Evolutionary conservation across 37 sponge, comb jelly and placozoan genomes (phyloP).

Genomic region (Beroe forskalii): DNA sequence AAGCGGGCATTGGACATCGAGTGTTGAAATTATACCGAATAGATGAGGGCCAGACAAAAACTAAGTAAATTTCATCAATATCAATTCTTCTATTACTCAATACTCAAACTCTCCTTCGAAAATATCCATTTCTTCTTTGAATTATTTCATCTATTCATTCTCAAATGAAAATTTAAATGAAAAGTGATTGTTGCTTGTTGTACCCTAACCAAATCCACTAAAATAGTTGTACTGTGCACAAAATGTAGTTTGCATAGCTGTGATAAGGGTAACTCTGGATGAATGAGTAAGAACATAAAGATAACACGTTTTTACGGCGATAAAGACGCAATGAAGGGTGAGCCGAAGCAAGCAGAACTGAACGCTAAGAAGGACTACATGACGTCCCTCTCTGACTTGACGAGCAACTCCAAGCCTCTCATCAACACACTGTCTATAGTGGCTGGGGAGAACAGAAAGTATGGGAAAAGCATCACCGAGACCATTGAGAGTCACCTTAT

Average conservation of each 20-base stretch:
- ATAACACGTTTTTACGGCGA: conserved; percentile 51
- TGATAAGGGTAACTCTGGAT: not conserved
- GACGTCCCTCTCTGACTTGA: conserved; percentile 77
- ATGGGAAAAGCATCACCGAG: conserved; percentile 66
- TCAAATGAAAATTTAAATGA: too few species aligned
- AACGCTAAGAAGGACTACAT: conserved; percentile 68
- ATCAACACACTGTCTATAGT: conserved; percentile 83
- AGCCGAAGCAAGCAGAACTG: conserved; percentile 13
- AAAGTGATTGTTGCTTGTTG: too few species aligned
- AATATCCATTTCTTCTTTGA: too few species aligned
- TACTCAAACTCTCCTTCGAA: too few species aligned
- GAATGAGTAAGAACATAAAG: conserved; percentile 38
- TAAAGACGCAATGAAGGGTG: too few species aligned
- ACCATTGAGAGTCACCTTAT: conserved; percentile 38
- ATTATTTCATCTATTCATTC: too few species aligned
- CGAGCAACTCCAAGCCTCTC: conserved; percentile 87
- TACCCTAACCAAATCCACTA: not conserved
- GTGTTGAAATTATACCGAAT: too few species aligned
- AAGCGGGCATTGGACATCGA: too few species aligned
- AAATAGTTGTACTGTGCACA: not conserved
- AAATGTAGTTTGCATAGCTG: not conserved
- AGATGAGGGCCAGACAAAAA: too few species aligned
- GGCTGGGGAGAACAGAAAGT: conserved; percentile 73
- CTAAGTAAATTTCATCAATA: too few species aligned
- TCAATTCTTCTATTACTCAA: too few species aligned